phyloP scores from a whole-genome alignment of 2,888 invertebrate genomes.

The Leucophora obtusa region DNA sequence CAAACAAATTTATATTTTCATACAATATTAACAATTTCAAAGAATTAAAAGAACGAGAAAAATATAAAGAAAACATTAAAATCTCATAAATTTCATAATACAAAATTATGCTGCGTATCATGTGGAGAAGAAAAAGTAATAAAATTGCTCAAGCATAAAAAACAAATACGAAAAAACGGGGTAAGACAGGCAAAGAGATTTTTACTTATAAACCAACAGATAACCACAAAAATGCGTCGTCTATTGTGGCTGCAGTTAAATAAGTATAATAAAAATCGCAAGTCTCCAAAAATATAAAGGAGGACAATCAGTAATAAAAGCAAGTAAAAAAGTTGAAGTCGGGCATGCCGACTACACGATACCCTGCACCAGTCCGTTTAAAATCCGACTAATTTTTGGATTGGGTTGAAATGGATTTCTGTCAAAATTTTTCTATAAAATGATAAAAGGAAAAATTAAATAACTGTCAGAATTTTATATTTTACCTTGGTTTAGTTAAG shows the following conservation, averaged over 20 bases:
- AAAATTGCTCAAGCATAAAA: slow-evolving; percentile 1
- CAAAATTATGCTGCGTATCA: slow-evolving; percentile 36
- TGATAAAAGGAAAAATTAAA: too few species aligned
- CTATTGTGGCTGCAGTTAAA: slow-evolving; percentile 23
- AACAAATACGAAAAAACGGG: not conserved
- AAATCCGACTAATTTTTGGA: too few species aligned
- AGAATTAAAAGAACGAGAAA: not conserved
- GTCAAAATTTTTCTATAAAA: too few species aligned
- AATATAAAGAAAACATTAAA: slow-evolving; percentile 36
- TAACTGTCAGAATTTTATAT: too few species aligned
- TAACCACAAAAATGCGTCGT: slow-evolving; percentile 27
- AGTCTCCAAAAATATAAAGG: not conserved
- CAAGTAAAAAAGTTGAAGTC: too few species aligned
- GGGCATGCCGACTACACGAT: too few species aligned
- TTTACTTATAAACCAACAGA: not conserved
- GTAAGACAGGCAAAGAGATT: not conserved
- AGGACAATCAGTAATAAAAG: not conserved
- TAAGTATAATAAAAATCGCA: slow-evolving; percentile 26
- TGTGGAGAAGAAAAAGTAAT: not conserved
- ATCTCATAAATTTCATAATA: slow-evolving; percentile 40
- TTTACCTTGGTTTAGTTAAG: too few species aligned
- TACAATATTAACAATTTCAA: not conserved
- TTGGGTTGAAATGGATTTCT: too few species aligned
- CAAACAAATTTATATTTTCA: not conserved
- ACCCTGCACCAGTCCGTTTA: too few species aligned